Conservation (phyloP, 2,113 vertebrate species). For the Rhadina sibilatrix region DNA sequence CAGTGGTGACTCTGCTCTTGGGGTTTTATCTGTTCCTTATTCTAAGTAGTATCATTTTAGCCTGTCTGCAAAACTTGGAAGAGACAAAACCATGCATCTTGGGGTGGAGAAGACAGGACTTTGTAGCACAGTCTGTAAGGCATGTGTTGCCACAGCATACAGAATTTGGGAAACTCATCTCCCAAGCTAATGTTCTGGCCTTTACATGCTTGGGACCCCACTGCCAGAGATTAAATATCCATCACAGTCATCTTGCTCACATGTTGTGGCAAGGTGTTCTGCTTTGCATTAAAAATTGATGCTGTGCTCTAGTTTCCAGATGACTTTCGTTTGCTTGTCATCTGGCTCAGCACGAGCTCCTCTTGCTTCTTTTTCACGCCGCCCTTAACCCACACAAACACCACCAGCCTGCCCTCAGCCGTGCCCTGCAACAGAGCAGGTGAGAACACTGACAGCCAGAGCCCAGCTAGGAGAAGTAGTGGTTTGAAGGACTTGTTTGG, state of each 20-base stretch:
- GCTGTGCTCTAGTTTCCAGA: slow-evolving; percentile 1
- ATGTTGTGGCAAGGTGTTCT: slow-evolving; percentile 9
- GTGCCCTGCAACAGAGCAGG: fast-evolving
- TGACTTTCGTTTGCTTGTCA: neutral
- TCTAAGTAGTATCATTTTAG: neutral
- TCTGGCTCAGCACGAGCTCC: neutral
- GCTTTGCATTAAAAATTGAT: slow-evolving; percentile 45
- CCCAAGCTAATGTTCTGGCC: neutral
- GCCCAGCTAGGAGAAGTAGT: neutral
- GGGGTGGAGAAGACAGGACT: neutral
- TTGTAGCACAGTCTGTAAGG: neutral
- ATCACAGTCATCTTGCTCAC: neutral
- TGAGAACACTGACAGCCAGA: neutral
- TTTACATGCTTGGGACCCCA: neutral
- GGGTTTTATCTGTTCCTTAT: neutral
- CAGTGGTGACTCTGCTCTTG: neutral
- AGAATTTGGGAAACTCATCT: neutral
- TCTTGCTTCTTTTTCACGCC: neutral
- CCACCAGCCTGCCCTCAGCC: neutral
- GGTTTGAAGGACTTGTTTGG: neutral
- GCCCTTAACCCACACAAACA: neutral
- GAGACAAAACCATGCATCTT: neutral
- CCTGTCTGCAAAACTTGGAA: neutral
- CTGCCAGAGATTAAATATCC: neutral
- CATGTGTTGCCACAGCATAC: fast-evolving